Conservation (phyloP, 2,797 vertebrate genomes). For the Strix occidentalis region DNA sequence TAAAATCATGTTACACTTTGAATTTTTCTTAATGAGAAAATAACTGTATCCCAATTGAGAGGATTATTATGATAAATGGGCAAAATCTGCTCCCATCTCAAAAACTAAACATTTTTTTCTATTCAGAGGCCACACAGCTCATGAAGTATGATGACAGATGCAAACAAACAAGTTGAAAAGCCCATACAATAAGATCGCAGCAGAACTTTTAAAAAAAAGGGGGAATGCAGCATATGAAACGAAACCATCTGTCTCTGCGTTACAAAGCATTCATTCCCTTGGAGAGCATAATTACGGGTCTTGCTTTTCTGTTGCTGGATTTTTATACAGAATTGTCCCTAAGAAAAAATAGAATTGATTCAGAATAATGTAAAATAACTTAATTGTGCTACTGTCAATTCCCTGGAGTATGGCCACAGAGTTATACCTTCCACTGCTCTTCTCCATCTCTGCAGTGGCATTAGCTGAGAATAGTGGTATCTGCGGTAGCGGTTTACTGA, state of each 20-base stretch:
- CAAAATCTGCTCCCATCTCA: constrained; percentile 36
- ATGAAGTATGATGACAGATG: constrained; percentile 65
- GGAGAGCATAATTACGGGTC: neutral
- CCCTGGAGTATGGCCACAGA: fast-evolving
- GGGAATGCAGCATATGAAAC: neutral
- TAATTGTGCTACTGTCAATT: neutral
- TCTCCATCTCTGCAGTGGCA: neutral
- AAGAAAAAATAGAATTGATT: constrained; percentile 1
- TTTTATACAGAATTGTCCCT: neutral
- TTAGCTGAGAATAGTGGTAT: neutral
- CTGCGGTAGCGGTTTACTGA: neutral
- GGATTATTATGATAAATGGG: constrained; percentile 55
- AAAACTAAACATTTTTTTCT: constrained; percentile 19
- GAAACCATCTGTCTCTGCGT: constrained; percentile 60
- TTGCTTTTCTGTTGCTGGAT: constrained; percentile 35
- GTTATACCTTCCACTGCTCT: neutral
- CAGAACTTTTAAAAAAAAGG: constrained; percentile 45
- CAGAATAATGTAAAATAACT: neutral
- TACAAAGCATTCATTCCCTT: constrained; percentile 24
- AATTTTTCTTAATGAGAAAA: constrained; percentile 64
- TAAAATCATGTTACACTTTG: constrained; percentile 17
- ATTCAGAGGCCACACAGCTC: neutral
- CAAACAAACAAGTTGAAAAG: constrained; percentile 63
- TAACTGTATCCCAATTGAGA: neutral
- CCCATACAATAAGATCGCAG: constrained; percentile 43